Percentiles rank a stretch among this genome's conserved stretches.
These are phyloP conservation scores for Cheumatopsyche charites DNA, from an alignment of 1,140 invertebrate genomes.

Conservation along the genomic window DNA sequence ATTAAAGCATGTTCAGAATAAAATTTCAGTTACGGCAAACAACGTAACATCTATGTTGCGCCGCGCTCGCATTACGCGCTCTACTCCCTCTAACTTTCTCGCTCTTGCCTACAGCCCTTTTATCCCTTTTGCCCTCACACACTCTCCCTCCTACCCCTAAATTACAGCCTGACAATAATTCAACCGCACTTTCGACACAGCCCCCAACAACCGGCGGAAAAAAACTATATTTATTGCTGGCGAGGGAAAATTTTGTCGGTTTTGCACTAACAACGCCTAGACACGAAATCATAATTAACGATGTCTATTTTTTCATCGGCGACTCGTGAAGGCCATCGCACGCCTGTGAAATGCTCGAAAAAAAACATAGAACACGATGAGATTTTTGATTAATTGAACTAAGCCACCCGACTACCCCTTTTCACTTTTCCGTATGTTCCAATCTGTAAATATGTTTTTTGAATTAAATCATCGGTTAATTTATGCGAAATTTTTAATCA, in stretches of 20 bases:
- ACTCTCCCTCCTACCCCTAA: background rate
- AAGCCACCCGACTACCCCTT: background rate
- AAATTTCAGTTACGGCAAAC: constrained; percentile 29
- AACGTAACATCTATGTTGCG: constrained; percentile 26
- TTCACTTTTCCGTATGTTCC: too few species aligned
- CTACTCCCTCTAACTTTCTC: too few species aligned
- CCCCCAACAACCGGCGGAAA: constrained; percentile 10
- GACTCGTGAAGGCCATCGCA: constrained; percentile 16
- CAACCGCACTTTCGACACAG: constrained; percentile 28
- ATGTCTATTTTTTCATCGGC: constrained; percentile 28
- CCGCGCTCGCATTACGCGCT: background rate
- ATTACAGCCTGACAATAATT: constrained; percentile 34
- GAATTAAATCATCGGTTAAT: background rate
- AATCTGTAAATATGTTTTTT: background rate
- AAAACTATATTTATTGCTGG: constrained; percentile 31
- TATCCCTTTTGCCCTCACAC: background rate
- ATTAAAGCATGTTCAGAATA: constrained; percentile 29
- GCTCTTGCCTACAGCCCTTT: too few species aligned
- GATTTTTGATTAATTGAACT: constrained; percentile 21
- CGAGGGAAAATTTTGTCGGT: constrained; percentile 29
- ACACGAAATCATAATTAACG: constrained; percentile 35
- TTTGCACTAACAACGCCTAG: constrained; percentile 34
- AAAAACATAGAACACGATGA: background rate
- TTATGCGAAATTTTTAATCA: background rate
- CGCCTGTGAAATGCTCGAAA: background rate